A percentile compares a stretch with the other conserved stretches of the same genome.
These are phyloP conservation scores for Saiga tatarica DNA, from an alignment of 2,113 vertebrate genomes.

Conservation along the genomic window DNA sequence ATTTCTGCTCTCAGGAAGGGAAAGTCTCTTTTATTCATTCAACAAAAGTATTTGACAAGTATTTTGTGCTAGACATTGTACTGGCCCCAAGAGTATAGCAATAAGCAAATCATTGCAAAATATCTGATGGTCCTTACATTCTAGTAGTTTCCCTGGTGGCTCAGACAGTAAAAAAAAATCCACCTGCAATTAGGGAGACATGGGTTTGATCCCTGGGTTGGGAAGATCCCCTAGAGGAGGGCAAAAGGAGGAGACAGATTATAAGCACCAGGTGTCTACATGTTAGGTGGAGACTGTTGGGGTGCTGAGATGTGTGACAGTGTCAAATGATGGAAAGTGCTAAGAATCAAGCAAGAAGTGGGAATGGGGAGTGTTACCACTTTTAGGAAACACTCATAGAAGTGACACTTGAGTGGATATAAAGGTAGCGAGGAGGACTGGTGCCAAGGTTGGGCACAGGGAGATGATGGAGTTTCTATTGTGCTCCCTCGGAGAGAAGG, in stretches of 20 bases:
- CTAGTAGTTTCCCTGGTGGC: not conserved
- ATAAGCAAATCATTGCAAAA: not conserved
- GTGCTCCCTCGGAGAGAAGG: not conserved
- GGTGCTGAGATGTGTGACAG: no score
- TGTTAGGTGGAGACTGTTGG: not conserved
- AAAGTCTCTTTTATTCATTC: not conserved
- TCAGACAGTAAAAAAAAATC: not conserved
- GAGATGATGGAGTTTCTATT: not conserved
- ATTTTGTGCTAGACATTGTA: not conserved
- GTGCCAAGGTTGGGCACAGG: fast-evolving
- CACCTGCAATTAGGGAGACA: not conserved
- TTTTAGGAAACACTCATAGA: not conserved
- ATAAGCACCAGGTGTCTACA: not conserved
- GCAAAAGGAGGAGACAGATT: not conserved
- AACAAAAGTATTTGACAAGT: not conserved
- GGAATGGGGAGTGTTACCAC: not conserved
- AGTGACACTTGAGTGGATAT: not conserved
- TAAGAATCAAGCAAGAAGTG: not conserved
- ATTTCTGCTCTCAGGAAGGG: not conserved
- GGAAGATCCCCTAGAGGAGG: not conserved
- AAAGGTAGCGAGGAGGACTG: not conserved
- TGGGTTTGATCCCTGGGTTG: not conserved
- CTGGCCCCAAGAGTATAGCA: not conserved
- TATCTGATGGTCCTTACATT: not conserved
- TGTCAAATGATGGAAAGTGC: not conserved